Evolutionary conservation across 2,113 vertebrate genomes (phyloP), one percentile per base, ranked within the genome.

Genomic region (Serilophus lunatus): DNA sequence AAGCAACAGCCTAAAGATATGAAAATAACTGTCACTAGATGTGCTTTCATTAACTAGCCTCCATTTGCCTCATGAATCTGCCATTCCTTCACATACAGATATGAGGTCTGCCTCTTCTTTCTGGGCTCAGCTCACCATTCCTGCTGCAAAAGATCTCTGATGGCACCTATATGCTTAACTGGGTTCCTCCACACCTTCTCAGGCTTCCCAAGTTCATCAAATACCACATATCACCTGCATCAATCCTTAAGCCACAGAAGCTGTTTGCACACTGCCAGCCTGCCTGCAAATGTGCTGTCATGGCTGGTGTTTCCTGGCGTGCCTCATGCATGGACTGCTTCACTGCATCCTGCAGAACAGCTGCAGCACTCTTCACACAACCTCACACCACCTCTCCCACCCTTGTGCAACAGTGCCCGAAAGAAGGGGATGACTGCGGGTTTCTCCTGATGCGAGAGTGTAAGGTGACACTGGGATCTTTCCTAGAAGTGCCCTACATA

Each of bases 361-460:
- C 59, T 69, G 54, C 49, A 57, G 36, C 23, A 12, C 53, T 50
- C 76, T 29, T 47, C 18, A 63, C 18, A n/a, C 10, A 68, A 38
- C n/a, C 26, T 64, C 66, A 18, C 10, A 18, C 6, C 5, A n/a
- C 13, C 19, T 40, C 60, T 61, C 42, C 36, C 11, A 51, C 23
- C 7, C 49, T 12, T 23, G 12, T 35, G 31, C 38, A 54, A 7
- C 1, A 18, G 24, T 2, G 5, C 57, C 38, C 29, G 38, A 53
- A 66, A 53, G 38, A 42, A 66, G 19, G n/a, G 20, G 26, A 66
- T 47, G 65, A 60, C 47, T 54, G 36, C 51, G 36, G 8, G 22
- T n/a, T 83, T 72, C 45, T 69, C 59, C 22, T 20, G 14, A 36
- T 7, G 8, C 0, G 0, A 54, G 0, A 59, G 4, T 1, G 0